Conservation (phyloP, 2,797 vertebrate species). For the Philypnodon macrostomus region DNA sequence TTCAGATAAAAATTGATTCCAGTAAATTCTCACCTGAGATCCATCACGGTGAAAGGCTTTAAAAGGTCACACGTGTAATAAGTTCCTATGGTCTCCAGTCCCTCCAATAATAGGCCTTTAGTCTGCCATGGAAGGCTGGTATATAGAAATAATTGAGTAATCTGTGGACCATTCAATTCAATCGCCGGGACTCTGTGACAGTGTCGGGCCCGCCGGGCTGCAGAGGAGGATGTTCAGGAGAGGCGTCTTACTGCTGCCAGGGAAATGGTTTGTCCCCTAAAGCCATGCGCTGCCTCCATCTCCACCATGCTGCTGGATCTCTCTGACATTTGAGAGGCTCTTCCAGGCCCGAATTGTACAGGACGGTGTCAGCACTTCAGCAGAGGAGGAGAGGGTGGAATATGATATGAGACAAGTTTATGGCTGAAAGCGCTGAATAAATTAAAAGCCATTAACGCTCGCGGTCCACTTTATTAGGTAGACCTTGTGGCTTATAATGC, state of each 20-base stretch:
- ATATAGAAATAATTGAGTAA: slow-evolving; percentile 87
- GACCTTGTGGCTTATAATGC: no score
- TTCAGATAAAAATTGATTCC: slow-evolving; percentile 84
- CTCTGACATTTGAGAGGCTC: slow-evolving; percentile 67
- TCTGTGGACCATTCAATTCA: slow-evolving; percentile 85
- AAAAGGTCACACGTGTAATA: slow-evolving; percentile 87
- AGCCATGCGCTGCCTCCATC: slow-evolving; percentile 62
- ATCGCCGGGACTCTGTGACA: slow-evolving; percentile 73
- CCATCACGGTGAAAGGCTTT: slow-evolving; percentile 82
- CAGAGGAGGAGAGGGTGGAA: slow-evolving; percentile 42
- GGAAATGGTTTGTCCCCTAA: slow-evolving; percentile 71
- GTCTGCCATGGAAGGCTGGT: slow-evolving; percentile 81
- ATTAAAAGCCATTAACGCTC: slow-evolving; percentile 39
- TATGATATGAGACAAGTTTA: slow-evolving; percentile 46
- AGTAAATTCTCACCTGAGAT: slow-evolving; percentile 86
- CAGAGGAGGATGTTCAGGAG: slow-evolving; percentile 64
- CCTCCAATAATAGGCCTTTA: slow-evolving; percentile 84
- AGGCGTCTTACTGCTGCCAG: slow-evolving; percentile 63
- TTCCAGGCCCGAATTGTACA: slow-evolving; percentile 51
- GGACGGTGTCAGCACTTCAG: slow-evolving; percentile 48
- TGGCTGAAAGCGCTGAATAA: slow-evolving; percentile 42
- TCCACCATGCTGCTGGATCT: slow-evolving; percentile 57
- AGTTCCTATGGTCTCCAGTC: slow-evolving; percentile 84
- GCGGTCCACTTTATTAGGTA: no score
- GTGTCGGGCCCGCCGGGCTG: slow-evolving; percentile 66